A percentile compares a stretch with the other conserved stretches of the same genome.
Evolutionary conservation across 2,888 invertebrate species (phyloP).

Genomic region (Meteorus colon): DNA sequence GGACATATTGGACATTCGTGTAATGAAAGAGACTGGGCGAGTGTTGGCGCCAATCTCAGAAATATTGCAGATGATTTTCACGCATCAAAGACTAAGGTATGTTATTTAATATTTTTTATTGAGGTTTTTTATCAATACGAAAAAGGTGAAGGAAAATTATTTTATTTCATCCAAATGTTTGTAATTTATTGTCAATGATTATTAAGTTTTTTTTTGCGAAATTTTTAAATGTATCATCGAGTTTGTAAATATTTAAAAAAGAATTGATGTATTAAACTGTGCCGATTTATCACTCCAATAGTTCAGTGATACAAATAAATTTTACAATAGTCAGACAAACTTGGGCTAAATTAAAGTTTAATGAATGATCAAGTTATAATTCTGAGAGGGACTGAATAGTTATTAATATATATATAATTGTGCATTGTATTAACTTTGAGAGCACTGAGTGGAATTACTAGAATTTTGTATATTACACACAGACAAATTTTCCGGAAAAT

Average conservation of each 20-base stretch:
- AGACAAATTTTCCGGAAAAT: slow-evolving; percentile 19
- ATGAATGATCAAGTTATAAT: not conserved
- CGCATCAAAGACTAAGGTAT: slow-evolving; percentile 70
- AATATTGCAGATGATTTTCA: slow-evolving; percentile 72
- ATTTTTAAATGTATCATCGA: too few species aligned
- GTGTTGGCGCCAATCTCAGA: slow-evolving; percentile 69
- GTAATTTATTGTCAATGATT: too few species aligned
- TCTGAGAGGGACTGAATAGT: not conserved
- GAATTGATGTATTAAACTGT: too few species aligned
- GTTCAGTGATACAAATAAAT: too few species aligned
- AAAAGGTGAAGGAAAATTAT: too few species aligned
- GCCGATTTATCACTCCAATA: too few species aligned
- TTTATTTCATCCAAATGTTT: too few species aligned
- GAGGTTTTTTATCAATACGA: too few species aligned
- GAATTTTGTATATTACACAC: slow-evolving; percentile 29
- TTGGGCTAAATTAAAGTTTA: too few species aligned
- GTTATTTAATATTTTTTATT: not conserved
- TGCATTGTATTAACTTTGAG: slow-evolving; percentile 12
- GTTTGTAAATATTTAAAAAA: too few species aligned
- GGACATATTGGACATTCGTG: slow-evolving; percentile 60
- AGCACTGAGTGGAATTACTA: slow-evolving; percentile 8
- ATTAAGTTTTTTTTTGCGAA: too few species aligned
- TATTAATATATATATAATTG: not conserved
- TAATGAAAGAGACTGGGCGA: slow-evolving; percentile 68
- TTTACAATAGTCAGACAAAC: too few species aligned